phyloP scores from a whole-genome alignment of 30 jellyfish, hydroid and myxozoan genomes.

The Hydractinia symbiolongicarpus region DNA sequence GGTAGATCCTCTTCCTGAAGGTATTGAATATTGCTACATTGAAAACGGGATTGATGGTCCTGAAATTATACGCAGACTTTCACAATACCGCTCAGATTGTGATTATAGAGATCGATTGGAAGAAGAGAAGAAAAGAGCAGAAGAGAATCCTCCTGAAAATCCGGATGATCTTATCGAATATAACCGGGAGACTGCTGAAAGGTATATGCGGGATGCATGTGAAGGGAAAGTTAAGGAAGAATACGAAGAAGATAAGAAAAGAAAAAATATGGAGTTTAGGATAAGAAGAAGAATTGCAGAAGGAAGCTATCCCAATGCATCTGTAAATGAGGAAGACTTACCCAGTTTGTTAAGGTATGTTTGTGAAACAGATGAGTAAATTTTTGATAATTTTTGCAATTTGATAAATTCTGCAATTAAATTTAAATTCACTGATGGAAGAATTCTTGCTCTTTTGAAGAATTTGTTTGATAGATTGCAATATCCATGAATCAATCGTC shows the following conservation, averaged over 20 bases:
- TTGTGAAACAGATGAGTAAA: neutral
- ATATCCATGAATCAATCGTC: too few relatives aligned
- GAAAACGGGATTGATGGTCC: neutral
- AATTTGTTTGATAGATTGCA: too few relatives aligned
- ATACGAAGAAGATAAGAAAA: neutral
- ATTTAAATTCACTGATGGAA: too few relatives aligned
- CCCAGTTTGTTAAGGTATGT: constrained; percentile 8
- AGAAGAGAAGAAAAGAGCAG: neutral
- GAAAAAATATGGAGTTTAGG: neutral
- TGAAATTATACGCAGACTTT: neutral
- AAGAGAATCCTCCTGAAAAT: neutral
- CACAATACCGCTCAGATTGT: neutral
- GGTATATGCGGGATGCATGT: neutral
- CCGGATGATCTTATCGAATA: neutral
- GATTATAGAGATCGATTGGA: neutral
- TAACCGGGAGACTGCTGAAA: neutral
- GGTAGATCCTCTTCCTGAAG: constrained; percentile 2
- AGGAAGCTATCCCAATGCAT: constrained; percentile 2
- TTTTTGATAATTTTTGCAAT: neutral
- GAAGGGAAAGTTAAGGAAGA: neutral
- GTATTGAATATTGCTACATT: neutral
- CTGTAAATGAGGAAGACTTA: neutral
- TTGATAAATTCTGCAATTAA: neutral
- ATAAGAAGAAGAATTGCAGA: neutral
- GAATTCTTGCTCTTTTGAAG: too few relatives aligned